Percentiles rank a stretch among this genome's conserved stretches.
phyloP scores from a whole-genome alignment of 2,888 invertebrate species.

The Plagiodera versicolora region DNA sequence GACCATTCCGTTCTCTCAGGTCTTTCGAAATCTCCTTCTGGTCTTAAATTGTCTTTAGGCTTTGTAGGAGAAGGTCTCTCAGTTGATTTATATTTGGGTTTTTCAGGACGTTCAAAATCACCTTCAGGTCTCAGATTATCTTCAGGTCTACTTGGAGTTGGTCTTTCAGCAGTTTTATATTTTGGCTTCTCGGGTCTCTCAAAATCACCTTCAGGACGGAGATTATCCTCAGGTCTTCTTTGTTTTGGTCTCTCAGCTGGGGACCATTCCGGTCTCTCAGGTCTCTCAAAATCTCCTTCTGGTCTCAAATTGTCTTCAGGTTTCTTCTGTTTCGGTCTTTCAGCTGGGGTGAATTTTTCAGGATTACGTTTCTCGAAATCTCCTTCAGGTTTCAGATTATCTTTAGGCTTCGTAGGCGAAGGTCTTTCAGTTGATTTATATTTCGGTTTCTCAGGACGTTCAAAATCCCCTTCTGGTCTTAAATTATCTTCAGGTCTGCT shows the following conservation, averaged over 20 bases:
- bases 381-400: conserved; percentile 58
- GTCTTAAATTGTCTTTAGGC: conserved; percentile 49
- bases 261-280: conserved; percentile 46
- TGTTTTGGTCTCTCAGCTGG: conserved; percentile 51
- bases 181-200: conserved; percentile 54
- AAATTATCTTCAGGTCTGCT: conserved; percentile 60
- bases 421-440: conserved; percentile 59
- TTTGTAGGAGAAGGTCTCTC: conserved; percentile 51
- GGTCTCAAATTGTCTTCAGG: conserved; percentile 57
- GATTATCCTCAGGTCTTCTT: conserved; percentile 60
- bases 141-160: conserved; percentile 43
- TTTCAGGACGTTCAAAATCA: conserved; percentile 54
- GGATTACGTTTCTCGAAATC: conserved; percentile 58
- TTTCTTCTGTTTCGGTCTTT: conserved; percentile 50
- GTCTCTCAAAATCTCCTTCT: conserved; percentile 57
- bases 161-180: conserved; percentile 54
- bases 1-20: conserved; percentile 52
- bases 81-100: conserved; percentile 41
- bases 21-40: conserved; percentile 59
- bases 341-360: conserved; percentile 45
- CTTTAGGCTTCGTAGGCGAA: conserved; percentile 54
- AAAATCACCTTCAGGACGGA: conserved; percentile 62
- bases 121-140: conserved; percentile 60
- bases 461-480: conserved; percentile 59
- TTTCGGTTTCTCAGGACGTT: conserved; percentile 52